Base-by-base conservation (phyloP, 2,888 invertebrate species). In the Nineta flava region DNA sequence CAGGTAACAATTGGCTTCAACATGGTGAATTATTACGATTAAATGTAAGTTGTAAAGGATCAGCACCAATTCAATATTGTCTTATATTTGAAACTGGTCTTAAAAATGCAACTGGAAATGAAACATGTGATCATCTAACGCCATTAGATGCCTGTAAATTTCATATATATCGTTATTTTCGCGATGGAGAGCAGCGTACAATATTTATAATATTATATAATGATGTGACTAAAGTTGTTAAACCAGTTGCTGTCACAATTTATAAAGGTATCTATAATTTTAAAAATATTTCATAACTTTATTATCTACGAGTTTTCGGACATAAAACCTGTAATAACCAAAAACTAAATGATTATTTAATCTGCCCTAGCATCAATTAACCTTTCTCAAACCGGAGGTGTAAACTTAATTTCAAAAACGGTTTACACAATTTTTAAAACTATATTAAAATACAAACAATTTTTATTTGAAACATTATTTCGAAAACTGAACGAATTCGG, bases 1-100 rank as follows among this genome's bases (percentile, higher is more conserved):
- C 72, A 3, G 91, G 90, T 0, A 77, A 79, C 50, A 83, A 83
- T 59, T 91, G 91, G 88, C 69, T 92, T 32, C 79, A 85, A 57
- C 85, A 84, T 52, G 88, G 87, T 32, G 87, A 87, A 49, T 68
- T 88, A 44, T 65, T 91, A 21, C 74, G 79, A 50, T 64, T 92
- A 9, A 71, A 76, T 54, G 75, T 85, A 3, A 75, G 75, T 38
- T 92, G 87, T 59, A 73, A 76, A 26, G 92, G 91, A 0, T 82
- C 87, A 0, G 73, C 76, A 0, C 83, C 83, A 0, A 83, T 84
- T 58, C 59, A 73, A 44, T 83, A 83, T 61, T 92, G 92, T 60
- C 71, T 79, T 42, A 19, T 16, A 9, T 63, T 73, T 47, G 78
- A 80, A 52, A 61, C 67, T 26, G 88, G 87, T 50, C 60, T 67